Evolutionary conservation across 2,888 invertebrate species (phyloP).

Genomic region (Cyclophora punctaria): DNA sequence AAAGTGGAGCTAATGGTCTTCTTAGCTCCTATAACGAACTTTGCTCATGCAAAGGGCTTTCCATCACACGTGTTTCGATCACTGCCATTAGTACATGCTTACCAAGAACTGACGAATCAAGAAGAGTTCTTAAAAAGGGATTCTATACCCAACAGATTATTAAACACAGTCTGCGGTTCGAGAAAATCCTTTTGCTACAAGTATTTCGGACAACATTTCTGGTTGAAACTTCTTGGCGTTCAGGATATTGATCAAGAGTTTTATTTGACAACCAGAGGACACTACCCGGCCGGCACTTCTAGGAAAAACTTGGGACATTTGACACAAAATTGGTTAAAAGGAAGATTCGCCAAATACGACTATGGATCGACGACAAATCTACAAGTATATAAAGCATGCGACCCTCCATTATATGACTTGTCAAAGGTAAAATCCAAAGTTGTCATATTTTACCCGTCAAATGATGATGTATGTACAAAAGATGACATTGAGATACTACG

Average conservation of each 20-base stretch:
- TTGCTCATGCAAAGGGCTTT: constrained; percentile 1
- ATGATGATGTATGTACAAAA: constrained; percentile 23
- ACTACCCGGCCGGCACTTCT: constrained; percentile 22
- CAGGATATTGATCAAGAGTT: constrained; percentile 18
- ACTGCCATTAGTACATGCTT: constrained; percentile 2
- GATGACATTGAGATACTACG: constrained; percentile 20
- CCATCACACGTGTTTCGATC: constrained; percentile 1
- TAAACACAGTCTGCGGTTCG: constrained; percentile 5
- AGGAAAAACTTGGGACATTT: constrained; percentile 14
- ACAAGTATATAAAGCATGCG: constrained; percentile 13
- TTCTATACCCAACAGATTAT: constrained; percentile 3
- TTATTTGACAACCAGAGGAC: constrained; percentile 7
- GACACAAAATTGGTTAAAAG: constrained; percentile 5
- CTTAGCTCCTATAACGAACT: constrained; percentile 18
- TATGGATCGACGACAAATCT: constrained; percentile 19
- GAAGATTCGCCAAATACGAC: constrained; percentile 20
- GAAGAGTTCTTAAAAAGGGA: constrained; percentile 9
- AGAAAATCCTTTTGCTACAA: constrained; percentile 5
- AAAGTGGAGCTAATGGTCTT: constrained; percentile 66
- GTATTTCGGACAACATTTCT: constrained; percentile 8
- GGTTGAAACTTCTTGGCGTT: constrained; percentile 41
- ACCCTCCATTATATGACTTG: constrained; percentile 19
- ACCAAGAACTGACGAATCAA: constrained; percentile 2
- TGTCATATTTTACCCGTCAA: constrained; percentile 20
- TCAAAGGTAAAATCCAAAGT: constrained; percentile 11